Percentiles rank a stretch among this genome's conserved stretches.
Evolutionary conservation across 2,797 vertebrate genomes (phyloP).

Genomic region (Tarsius wallacei): DNA sequence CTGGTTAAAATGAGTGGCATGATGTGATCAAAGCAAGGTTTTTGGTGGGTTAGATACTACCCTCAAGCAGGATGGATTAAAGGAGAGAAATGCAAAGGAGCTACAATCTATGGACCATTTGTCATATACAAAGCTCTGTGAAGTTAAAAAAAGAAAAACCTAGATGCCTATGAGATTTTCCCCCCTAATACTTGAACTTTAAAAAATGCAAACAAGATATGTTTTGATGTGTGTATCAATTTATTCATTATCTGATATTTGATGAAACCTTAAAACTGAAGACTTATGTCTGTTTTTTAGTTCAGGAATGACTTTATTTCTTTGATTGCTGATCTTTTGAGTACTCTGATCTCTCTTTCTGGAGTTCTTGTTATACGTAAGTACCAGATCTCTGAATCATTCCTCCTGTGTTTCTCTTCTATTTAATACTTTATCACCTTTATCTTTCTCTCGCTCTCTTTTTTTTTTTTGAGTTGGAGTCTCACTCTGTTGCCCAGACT

Average conservation of each 20-base stretch:
- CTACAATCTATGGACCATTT: background rate
- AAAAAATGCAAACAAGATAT: background rate
- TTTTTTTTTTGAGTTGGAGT: too few relatives aligned
- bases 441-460: background rate
- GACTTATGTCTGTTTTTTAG: background rate
- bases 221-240: background rate
- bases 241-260: background rate
- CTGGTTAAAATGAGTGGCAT: background rate
- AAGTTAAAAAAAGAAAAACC: background rate
- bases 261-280: background rate
- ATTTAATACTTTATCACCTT: conserved; percentile 9
- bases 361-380: conserved; percentile 27
- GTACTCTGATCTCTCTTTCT: conserved; percentile 21
- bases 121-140: background rate
- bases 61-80: background rate
- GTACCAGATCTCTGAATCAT: background rate
- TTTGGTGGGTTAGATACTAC: conserved; percentile 42
- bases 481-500: too few relatives aligned
- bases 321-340: conserved; percentile 36
- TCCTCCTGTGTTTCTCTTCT: background rate
- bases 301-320: conserved; percentile 26
- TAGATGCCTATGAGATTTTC: background rate
- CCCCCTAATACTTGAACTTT: background rate
- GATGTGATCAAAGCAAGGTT: background rate
- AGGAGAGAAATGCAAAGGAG: conserved; percentile 34